A percentile compares a stretch with the other conserved stretches of the same genome.
phyloP scores from a whole-genome alignment of 2,797 vertebrate species.

The Molossus alvarezi region DNA sequence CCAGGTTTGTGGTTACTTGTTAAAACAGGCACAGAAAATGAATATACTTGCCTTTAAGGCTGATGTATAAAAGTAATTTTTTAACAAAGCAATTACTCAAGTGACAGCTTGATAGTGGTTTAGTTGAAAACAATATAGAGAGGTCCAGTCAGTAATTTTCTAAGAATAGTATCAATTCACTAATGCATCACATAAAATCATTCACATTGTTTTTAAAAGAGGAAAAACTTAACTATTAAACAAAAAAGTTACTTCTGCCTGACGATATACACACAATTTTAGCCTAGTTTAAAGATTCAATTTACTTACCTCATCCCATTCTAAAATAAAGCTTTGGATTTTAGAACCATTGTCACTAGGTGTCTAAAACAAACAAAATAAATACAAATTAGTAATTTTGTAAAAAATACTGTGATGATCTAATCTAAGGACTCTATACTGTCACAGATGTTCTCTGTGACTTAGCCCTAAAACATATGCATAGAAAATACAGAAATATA shows the following conservation, averaged over 20 bases:
- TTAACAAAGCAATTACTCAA: conserved; percentile 54
- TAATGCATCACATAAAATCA: conserved; percentile 32
- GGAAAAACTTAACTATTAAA: conserved; percentile 62
- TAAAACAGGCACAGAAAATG: conserved; percentile 43
- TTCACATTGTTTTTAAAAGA: conserved; percentile 68
- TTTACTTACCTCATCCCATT: conserved; percentile 97
- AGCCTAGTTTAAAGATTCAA: conserved; percentile 72
- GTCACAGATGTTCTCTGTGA: conserved; percentile 38
- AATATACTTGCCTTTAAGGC: conserved; percentile 52
- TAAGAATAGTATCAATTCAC: conserved; percentile 52
- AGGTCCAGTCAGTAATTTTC: conserved; percentile 28
- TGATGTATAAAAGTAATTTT: neutral
- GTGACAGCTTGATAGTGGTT: conserved; percentile 32
- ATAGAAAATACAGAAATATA: conserved; percentile 9
- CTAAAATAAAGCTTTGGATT: conserved; percentile 97
- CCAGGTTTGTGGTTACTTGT: conserved; percentile 59
- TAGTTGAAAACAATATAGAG: neutral
- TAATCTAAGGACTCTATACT: conserved; percentile 50
- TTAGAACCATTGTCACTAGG: conserved; percentile 98
- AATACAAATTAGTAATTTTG: conserved; percentile 76
- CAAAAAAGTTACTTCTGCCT: conserved; percentile 56
- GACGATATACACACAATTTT: conserved; percentile 5
- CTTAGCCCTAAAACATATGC: conserved; percentile 3
- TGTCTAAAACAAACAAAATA: conserved; percentile 90
- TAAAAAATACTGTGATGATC: neutral